Evolutionary conservation across 1,140 invertebrate genomes (phyloP).

Genomic region (Drosophila lacertosa): DNA sequence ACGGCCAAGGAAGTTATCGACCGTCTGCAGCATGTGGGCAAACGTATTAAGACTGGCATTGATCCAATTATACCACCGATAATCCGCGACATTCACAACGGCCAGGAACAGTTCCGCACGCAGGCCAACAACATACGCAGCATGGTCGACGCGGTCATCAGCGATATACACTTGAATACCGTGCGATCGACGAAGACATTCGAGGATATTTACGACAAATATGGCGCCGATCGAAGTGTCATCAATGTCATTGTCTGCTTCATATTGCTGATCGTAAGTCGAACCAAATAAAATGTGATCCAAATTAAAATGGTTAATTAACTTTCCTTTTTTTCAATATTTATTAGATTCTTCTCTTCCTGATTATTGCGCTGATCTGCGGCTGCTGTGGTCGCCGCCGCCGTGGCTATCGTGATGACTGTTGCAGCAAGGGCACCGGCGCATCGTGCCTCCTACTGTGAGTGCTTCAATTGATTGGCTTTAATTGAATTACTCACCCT

Average conservation of each 20-base stretch:
- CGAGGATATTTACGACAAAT: conserved; percentile 61
- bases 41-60: conserved; percentile 21
- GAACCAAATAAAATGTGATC: background rate
- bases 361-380: conserved; percentile 91
- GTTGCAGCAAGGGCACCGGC: conserved; percentile 94
- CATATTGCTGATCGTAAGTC: conserved; percentile 84
- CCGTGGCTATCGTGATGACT: conserved; percentile 78
- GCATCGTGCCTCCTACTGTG: conserved; percentile 92
- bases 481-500: background rate
- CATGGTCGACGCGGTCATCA: conserved; percentile 53
- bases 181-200: conserved; percentile 47
- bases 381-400: conserved; percentile 86
- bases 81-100: conserved; percentile 40
- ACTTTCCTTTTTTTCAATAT: too few species aligned
- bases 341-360: conserved; percentile 83
- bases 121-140: conserved; percentile 47
- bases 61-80: conserved; percentile 35
- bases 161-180: conserved; percentile 53
- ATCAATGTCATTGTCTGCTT: conserved; percentile 84
- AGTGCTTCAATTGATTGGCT: conserved; percentile 70
- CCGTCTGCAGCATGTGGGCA: conserved; percentile 27
- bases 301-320: too few species aligned
- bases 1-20: conserved; percentile 31
- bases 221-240: conserved; percentile 51
- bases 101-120: conserved; percentile 28